Evolutionary conservation across 2,888 invertebrate species (phyloP), one percentile per base, ranked within the genome.

Genomic region (Drepanosiphum platanoidis): DNA sequence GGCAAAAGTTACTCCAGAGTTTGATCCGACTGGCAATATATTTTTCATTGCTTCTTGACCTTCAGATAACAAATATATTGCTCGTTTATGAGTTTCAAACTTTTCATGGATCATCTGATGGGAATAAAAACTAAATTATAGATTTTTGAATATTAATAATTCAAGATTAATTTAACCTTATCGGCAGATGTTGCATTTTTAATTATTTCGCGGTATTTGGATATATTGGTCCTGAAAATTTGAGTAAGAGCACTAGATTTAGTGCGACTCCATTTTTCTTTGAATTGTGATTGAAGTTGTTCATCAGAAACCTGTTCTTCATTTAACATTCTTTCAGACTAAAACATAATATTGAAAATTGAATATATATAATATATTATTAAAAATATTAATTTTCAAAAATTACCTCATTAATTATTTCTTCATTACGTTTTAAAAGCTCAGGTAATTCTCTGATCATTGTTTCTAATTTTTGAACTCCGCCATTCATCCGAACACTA

Each of bases 301-400:
- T 93, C 93, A 90, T 99, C 99, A 1, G 97, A 95, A 88, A 94
- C 93, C 88, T 94, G 94, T 90, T 99, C 99, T 90, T 98, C 98
- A 88, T 94, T 94, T 88, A 99, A 90, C 92, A 96, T 92, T 86
- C 94, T 91, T 88, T 95, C 95, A 82, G 94, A 92, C 93, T 94
- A 89, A 88, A 88, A 88, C 86, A 86, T 80, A n/a, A 86, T n/a
- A 1, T 64, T 77, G 7, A 34, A 36, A 34, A 39, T n/a, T 30
- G n/a, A n/a, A n/a, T n/a, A n/a, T 32, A 34, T 32, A 64, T 22
- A 30, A 64, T 1, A 30, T 4, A 66, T 42, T 78, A 64, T 30
- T 42, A 13, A 30, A 64, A 15, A 9, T 64, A 4, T 66, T 32
- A 30, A 58, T n/a, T 39, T 22, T 77, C 22, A 77, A 36, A 82